These are phyloP conservation scores for Aelia acuminata DNA, from an alignment of 2,888 invertebrate species.

Conservation along the genomic window DNA sequence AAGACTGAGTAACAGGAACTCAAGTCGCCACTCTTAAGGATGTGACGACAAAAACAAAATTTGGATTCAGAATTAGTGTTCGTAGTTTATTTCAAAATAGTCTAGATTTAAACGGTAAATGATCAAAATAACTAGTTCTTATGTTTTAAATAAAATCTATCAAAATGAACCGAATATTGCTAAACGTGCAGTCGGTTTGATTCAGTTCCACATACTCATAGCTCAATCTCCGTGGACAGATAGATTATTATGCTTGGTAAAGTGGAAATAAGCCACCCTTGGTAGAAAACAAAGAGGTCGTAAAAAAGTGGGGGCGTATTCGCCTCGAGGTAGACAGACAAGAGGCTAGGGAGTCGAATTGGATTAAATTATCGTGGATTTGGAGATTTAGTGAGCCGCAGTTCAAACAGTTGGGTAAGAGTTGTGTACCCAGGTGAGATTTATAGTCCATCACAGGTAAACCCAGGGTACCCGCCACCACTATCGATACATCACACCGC, in stretches of 20 bases:
- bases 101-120: too few relatives aligned
- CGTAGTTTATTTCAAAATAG: too few relatives aligned
- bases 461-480: slow-evolving; percentile 3
- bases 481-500: slow-evolving; percentile 45
- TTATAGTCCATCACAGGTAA: slow-evolving; percentile 38
- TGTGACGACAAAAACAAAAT: too few relatives aligned
- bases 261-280: neutral
- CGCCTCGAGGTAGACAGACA: neutral
- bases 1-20: too few relatives aligned
- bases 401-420: slow-evolving; percentile 43
- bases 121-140: too few relatives aligned
- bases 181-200: neutral
- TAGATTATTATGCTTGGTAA: neutral
- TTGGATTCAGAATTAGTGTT: too few relatives aligned
- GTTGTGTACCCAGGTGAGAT: slow-evolving; percentile 42
- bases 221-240: neutral
- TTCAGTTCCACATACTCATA: neutral
- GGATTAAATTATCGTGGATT: slow-evolving; percentile 41
- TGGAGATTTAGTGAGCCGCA: slow-evolving; percentile 22
- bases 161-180: neutral
- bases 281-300: neutral
- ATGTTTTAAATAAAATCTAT: too few relatives aligned
- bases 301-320: neutral
- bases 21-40: too few relatives aligned
- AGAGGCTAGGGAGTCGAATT: slow-evolving; percentile 4